Conservation (phyloP, 2,797 vertebrate species). For the Premnoplex brunnescens region DNA sequence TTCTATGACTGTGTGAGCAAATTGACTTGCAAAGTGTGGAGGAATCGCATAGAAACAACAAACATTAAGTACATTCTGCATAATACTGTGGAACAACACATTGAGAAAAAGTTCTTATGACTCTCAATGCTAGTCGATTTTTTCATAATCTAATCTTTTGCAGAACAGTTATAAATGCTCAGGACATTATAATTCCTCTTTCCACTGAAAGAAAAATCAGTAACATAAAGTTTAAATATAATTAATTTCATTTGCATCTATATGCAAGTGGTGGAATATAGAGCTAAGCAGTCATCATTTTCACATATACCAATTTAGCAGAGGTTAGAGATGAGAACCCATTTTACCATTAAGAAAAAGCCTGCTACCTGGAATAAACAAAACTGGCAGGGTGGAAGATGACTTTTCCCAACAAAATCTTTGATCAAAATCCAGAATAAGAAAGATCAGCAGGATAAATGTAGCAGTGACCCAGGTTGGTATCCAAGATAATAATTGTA, state of each 20-base stretch:
- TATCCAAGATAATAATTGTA: neutral
- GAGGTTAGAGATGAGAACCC: neutral
- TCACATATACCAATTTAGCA: accelerated
- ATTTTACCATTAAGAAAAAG: neutral
- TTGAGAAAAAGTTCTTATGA: neutral
- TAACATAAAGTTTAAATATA: neutral
- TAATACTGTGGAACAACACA: neutral
- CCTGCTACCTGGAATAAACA: neutral
- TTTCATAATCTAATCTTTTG: neutral
- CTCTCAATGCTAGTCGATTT: neutral
- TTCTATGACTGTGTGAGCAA: neutral
- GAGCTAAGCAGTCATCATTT: neutral
- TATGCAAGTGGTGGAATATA: neutral
- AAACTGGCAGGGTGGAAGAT: neutral
- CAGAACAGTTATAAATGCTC: neutral
- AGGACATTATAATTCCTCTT: neutral
- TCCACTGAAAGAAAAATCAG: neutral
- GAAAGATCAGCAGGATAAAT: neutral
- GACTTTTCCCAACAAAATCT: neutral
- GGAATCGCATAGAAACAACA: neutral
- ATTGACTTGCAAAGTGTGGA: neutral
- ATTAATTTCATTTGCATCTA: neutral
- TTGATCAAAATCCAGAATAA: neutral
- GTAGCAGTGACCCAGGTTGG: neutral
- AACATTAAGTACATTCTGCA: neutral